Evolutionary conservation across 1,140 invertebrate genomes (phyloP), one percentile per base, ranked within the genome.

Genomic region (Aphaenogaster rudis): DNA sequence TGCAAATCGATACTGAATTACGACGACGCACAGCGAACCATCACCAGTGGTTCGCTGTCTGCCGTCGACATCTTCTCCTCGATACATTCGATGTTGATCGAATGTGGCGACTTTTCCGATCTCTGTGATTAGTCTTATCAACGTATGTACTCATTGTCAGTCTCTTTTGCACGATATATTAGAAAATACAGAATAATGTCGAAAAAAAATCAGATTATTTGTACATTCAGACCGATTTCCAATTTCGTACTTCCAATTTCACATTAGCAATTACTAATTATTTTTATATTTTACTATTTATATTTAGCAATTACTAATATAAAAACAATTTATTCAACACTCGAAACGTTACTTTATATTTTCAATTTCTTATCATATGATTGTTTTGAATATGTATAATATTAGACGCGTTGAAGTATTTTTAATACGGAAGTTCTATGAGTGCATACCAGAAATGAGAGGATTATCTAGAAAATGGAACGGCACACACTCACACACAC

Each of bases 1-100:
- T 93, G 93, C 93, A 92, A 94, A 95, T 95, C 94, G 92, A 95
- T 94, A 94, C 90, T 74, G 86, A 42, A 86, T 86, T 64, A 77
- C 88, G 39, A 50, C 67, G 15, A 50, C 59, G 57, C 48, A 13
- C 78, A 81, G 48, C 64, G 36, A 69, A 57, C 33, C 63, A 13
- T 42, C 54, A 72, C 50, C 74, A 63, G 21, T 59, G 61, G 36
- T 21, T 86, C 64, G 64, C 64, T 66, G 11, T 42, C 36, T 66
- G 36, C 1, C 17, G 36, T n/a, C 63, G 59, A 64, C 59, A 6
- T 64, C n/a, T 64, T 11, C 59, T 79, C 28, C 28, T 63, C 67
- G 42, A 59, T 63, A 54, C 13, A 11, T 33, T 39, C 39, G 39
- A 78, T 50, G 64, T 36, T 67, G 76, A 64, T 67, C 28, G 28